A percentile compares a stretch with the other conserved stretches of the same genome.
Conservation (phyloP, 2,888 invertebrate species). For the Caenorhabditis afra region DNA sequence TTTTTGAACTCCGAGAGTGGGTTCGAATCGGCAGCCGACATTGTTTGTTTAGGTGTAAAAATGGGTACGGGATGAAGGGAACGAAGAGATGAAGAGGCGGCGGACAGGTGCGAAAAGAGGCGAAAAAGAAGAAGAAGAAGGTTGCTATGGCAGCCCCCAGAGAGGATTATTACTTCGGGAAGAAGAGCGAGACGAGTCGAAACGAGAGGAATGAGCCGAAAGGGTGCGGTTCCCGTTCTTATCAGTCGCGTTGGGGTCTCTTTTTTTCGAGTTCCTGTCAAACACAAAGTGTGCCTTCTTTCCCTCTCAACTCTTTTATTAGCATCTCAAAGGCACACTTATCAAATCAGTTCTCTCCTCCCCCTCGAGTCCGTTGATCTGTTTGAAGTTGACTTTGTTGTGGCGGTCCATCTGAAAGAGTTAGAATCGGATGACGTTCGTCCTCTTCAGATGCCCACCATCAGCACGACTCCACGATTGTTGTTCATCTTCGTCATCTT, state of each 20-base stretch:
- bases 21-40: constrained; percentile 14
- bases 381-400: constrained; percentile 42
- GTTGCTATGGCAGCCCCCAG: constrained; percentile 11
- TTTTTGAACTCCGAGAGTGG: constrained; percentile 36
- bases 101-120: constrained; percentile 11
- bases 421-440: background rate
- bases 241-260: too few relatives aligned
- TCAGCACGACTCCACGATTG: constrained; percentile 54
- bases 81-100: background rate
- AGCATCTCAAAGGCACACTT: constrained; percentile 35
- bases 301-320: background rate
- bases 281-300: background rate
- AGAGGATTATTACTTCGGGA: background rate
- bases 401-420: constrained; percentile 44
- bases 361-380: constrained; percentile 31
- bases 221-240: too few relatives aligned
- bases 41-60: constrained; percentile 22
- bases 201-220: background rate
- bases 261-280: background rate
- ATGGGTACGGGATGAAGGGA: background rate
- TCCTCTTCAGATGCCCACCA: constrained; percentile 6
- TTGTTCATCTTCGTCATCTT: constrained; percentile 25
- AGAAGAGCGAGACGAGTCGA: constrained; percentile 5
- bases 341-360: constrained; percentile 9
- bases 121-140: background rate